Evolutionary conservation across 1,140 invertebrate species (phyloP).

Genomic region (Parasteatoda tepidariorum): DNA sequence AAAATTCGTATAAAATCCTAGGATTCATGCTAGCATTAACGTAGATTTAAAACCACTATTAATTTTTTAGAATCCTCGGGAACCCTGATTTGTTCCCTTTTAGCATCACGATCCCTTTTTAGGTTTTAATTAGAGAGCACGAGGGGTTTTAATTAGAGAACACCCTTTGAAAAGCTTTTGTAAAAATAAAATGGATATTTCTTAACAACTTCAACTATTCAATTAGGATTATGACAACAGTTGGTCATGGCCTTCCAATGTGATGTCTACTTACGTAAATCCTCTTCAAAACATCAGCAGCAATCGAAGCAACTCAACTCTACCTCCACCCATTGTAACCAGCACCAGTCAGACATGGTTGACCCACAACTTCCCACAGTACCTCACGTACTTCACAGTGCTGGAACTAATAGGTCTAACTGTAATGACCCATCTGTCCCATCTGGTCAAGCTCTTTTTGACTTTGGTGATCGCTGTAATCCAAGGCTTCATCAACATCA

Average conservation of each 20-base stretch:
- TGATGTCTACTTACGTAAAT: neutral
- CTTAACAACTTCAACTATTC: no score
- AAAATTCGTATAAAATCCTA: no score
- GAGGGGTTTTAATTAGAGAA: no score
- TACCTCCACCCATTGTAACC: neutral
- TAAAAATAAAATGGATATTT: no score
- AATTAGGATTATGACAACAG: slow-evolving; percentile 33
- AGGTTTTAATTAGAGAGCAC: no score
- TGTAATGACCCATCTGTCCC: slow-evolving; percentile 79
- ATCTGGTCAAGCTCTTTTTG: slow-evolving; percentile 77
- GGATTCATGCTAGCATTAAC: no score
- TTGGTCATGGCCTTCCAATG: slow-evolving; percentile 7
- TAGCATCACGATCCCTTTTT: no score
- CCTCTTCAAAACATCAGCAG: neutral
- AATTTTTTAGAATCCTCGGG: no score
- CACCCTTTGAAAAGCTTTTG: no score
- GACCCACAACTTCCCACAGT: slow-evolving; percentile 73
- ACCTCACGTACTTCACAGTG: slow-evolving; percentile 79
- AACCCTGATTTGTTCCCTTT: no score
- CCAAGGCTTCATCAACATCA: slow-evolving; percentile 76
- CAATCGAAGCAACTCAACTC: neutral
- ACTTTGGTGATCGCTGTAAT: slow-evolving; percentile 74
- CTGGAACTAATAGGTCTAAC: slow-evolving; percentile 78
- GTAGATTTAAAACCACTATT: no score
- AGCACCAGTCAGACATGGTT: neutral